These are phyloP conservation scores for Styela plicata DNA, from an alignment of 23 tunicate species.

Conservation along the genomic window DNA sequence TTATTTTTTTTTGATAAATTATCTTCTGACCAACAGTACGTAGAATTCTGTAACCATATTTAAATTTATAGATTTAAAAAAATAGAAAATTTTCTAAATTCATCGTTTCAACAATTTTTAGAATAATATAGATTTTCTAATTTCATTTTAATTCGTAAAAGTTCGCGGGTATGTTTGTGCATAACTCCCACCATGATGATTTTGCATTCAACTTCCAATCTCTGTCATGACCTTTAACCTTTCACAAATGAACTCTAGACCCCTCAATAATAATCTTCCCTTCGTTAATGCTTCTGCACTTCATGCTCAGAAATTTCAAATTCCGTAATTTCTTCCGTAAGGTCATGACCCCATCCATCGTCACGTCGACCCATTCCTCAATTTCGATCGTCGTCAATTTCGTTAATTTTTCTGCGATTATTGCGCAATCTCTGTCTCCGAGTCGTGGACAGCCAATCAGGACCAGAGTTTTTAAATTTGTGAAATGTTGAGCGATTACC, in stretches of 20 bases:
- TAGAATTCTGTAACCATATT: too few species aligned
- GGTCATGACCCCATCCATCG: slow-evolving; percentile 31
- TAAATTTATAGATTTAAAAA: too few species aligned
- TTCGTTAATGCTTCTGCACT: slow-evolving; percentile 41
- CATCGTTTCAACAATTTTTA: too few species aligned
- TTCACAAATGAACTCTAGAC: slow-evolving; percentile 41
- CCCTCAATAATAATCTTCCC: slow-evolving; percentile 58
- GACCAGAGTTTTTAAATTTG: slow-evolving; percentile 32
- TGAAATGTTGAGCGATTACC: slow-evolving; percentile 41
- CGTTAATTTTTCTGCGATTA: slow-evolving; percentile 25
- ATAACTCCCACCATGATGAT: too few species aligned
- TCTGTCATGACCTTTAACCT: too few species aligned
- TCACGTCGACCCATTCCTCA: slow-evolving; percentile 69
- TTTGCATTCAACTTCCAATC: too few species aligned
- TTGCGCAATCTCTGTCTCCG: slow-evolving; percentile 37
- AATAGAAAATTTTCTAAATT: too few species aligned
- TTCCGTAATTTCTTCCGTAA: slow-evolving; percentile 18
- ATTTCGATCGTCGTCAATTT: slow-evolving; percentile 51
- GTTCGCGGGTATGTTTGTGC: too few species aligned
- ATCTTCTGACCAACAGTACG: too few species aligned
- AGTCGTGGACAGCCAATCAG: slow-evolving; percentile 62
- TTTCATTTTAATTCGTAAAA: too few species aligned
- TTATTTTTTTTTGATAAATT: too few species aligned
- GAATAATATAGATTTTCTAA: too few species aligned
- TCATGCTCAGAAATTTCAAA: slow-evolving; percentile 62